Conservation (phyloP, 92 coral and sea anemone species). For the Umimayanthus kanabou region DNA sequence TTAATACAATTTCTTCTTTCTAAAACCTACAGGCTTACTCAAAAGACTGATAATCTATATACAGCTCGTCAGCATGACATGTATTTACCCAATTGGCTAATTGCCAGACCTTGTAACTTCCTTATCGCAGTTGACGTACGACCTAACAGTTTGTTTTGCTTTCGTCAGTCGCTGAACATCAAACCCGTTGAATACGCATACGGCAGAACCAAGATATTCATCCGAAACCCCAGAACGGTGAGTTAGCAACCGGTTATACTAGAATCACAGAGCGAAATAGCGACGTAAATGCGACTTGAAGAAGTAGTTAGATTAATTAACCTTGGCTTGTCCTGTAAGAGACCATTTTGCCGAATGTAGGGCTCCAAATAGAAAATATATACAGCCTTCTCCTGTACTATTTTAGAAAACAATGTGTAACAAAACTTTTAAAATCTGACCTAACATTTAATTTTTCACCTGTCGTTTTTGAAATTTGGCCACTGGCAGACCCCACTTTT, state of each 20-base stretch:
- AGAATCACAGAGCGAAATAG: too few relatives aligned
- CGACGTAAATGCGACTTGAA: background rate
- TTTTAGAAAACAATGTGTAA: too few relatives aligned
- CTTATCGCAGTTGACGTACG: background rate
- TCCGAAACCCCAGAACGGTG: constrained; percentile 96
- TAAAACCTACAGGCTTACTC: background rate
- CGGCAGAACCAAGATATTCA: constrained; percentile 97
- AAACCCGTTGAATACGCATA: constrained; percentile 85
- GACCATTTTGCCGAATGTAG: too few relatives aligned
- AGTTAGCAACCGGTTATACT: background rate
- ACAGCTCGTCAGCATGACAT: background rate
- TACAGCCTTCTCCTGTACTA: too few relatives aligned
- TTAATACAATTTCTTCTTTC: too few relatives aligned
- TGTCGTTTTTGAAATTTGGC: too few relatives aligned
- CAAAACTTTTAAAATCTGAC: too few relatives aligned
- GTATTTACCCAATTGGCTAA: background rate
- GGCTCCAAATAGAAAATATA: too few relatives aligned
- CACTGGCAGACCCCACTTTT: too few relatives aligned
- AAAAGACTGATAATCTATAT: background rate
- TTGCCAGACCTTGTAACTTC: background rate
- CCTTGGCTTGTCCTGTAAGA: too few relatives aligned
- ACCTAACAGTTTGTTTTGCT: background rate
- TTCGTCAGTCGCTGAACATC: constrained; percentile 72
- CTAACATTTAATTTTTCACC: too few relatives aligned
- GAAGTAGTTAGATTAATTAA: too few relatives aligned